Evolutionary conservation across 2,888 invertebrate genomes (phyloP).

Genomic region (Eutolmus rufibarbis): DNA sequence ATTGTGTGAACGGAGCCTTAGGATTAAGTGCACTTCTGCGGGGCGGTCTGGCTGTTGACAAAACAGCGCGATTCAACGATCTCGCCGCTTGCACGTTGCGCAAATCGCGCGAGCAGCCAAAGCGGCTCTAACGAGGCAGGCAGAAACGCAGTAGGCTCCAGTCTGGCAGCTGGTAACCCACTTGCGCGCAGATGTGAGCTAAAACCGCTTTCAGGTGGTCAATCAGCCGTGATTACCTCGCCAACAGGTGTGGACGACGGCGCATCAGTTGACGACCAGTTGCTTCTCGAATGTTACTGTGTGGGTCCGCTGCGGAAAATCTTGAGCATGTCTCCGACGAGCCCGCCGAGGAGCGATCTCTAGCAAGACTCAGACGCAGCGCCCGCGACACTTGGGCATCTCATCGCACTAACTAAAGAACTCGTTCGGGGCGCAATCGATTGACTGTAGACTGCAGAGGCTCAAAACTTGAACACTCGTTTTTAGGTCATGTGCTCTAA

Average conservation of each 20-base stretch:
- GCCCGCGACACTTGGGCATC: not conserved
- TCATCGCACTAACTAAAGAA: not conserved
- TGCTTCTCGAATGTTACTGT: not conserved
- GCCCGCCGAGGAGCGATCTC: not conserved
- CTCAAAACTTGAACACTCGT: constrained; percentile 6
- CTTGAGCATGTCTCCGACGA: not conserved
- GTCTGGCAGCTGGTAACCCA: not conserved
- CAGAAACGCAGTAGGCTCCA: not conserved
- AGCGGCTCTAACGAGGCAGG: not conserved
- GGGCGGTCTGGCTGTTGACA: not conserved
- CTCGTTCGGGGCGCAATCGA: not conserved
- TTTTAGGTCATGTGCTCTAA: constrained; percentile 40
- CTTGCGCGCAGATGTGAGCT: constrained; percentile 7
- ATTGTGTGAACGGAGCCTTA: not conserved
- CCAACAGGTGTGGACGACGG: constrained; percentile 1
- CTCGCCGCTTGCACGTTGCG: not conserved
- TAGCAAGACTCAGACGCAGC: not conserved
- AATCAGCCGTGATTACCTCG: constrained; percentile 28
- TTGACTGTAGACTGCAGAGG: not conserved
- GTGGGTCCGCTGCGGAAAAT: not conserved
- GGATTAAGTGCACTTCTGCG: not conserved
- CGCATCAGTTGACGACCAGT: constrained; percentile 3
- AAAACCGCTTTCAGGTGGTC: constrained; percentile 14
- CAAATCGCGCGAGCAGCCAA: not conserved
- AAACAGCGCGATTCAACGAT: not conserved